Evolutionary conservation across 2,888 invertebrate species (phyloP).

Genomic region (Philaethria dido): DNA sequence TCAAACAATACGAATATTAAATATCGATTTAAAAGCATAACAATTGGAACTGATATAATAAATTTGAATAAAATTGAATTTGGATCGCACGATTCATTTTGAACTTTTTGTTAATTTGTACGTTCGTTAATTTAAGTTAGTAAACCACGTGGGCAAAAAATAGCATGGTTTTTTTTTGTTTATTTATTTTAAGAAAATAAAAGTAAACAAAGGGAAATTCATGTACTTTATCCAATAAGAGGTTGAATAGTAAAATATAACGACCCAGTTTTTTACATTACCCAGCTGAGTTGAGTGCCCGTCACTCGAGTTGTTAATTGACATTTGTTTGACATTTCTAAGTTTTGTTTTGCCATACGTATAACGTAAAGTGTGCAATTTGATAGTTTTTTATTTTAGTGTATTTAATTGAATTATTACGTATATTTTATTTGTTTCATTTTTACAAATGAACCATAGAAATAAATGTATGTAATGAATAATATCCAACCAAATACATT

Average conservation of each 20-base stretch:
- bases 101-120: neutral
- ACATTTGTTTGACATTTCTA: conserved; percentile 41
- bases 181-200: neutral
- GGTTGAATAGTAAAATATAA: conserved; percentile 17
- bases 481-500: neutral
- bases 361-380: conserved; percentile 15
- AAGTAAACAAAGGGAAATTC: neutral
- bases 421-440: neutral
- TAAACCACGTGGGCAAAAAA: too few species aligned
- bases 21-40: neutral
- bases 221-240: conserved; percentile 14
- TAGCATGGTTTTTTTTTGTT: too few species aligned
- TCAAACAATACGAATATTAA: conserved; percentile 6
- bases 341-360: conserved; percentile 26
- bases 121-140: too few species aligned
- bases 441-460: too few species aligned
- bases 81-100: neutral
- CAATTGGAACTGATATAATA: neutral
- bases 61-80: neutral
- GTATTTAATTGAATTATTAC: conserved; percentile 27
- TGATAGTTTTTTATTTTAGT: conserved; percentile 26
- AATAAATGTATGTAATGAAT: too few species aligned
- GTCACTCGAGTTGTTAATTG: conserved; percentile 38
- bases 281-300: conserved; percentile 22
- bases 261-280: conserved; percentile 33